Percentiles rank a stretch among this genome's conserved stretches.
Evolutionary conservation across 2,797 vertebrate species (phyloP).

Genomic region (Otus scops): DNA sequence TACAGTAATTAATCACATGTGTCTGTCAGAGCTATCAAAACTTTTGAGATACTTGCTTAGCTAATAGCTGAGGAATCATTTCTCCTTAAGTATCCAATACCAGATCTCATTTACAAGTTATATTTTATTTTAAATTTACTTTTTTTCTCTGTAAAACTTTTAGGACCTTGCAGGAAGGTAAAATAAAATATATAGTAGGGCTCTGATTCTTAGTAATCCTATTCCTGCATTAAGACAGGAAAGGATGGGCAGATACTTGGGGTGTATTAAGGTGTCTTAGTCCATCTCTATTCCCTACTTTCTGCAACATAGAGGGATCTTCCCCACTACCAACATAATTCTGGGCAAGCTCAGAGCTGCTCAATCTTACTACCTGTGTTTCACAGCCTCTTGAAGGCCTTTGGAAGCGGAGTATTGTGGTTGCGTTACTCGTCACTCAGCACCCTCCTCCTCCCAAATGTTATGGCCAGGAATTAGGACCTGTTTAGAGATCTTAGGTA

Average conservation of each 20-base stretch:
- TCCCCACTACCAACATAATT: not conserved
- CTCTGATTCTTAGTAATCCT: not conserved
- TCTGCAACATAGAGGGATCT: not conserved
- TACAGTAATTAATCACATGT: not conserved
- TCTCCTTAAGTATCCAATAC: not conserved
- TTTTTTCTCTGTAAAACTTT: not conserved
- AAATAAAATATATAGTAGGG: not conserved
- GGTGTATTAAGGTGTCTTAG: not conserved
- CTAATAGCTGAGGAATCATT: not conserved
- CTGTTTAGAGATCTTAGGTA: slow-evolving; percentile 12
- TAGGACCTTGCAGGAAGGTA: not conserved
- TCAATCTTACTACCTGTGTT: not conserved
- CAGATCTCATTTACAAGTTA: not conserved
- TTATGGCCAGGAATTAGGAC: not conserved
- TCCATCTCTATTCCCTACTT: not conserved
- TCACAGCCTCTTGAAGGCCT: slow-evolving; percentile 17
- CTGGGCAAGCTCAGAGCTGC: not conserved
- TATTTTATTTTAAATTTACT: not conserved
- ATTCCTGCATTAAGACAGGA: not conserved
- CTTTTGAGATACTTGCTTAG: not conserved
- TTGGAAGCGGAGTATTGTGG: not conserved
- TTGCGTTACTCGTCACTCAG: not conserved
- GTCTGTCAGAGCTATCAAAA: slow-evolving; percentile 52
- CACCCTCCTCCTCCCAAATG: not conserved
- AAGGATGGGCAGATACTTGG: not conserved